Evolutionary conservation across 2,113 vertebrate species (phyloP), one percentile per base, ranked within the genome.

Genomic region (Nothocercus nigrocapillus): DNA sequence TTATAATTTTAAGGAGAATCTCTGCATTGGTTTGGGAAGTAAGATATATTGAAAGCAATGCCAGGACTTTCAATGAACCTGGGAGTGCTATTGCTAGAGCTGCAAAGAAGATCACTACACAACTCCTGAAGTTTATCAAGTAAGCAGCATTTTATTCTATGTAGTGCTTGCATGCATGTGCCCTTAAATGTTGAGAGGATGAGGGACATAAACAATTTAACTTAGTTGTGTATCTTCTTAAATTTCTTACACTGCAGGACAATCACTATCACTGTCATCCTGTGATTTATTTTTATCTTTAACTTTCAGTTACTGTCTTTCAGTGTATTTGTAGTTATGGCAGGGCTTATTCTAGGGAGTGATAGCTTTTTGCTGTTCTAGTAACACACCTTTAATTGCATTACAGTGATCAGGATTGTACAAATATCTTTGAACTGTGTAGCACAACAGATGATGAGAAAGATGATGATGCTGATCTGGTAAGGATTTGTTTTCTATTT

Each of bases 1-100:
- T 91, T 84, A 49, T 85, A 36, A 76, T 82, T 97, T 96, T 70
- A 96, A 99, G 99, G 98, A 98, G 99, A 82, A 97, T 99, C 9
- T 99, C 99, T 74, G 99, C 99, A 19, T 93, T 99, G 96, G 98
- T 99, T 81, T 99, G 99, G 99, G 99, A 99, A 97, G 98, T 98
- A 66, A 98, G 98, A 76, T 99, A 98, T 53, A 99, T 99, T 94
- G 98, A 99, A 95, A 98, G 98, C 87, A 99, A 99, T 51, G 99
- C 99, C 83, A 98, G 97, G 89, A 99, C 99, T 87, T 99, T 99
- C 97, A 99, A 99, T 72, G 99, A 99, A 96, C 99, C 99, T 40
- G 98, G 98, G n/a, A 99, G 99, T 97, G 98, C 98, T 91, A 99
- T 99, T 91, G 98, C 99, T 85, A 97, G 98, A 89, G 99, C 99